Base-by-base conservation (phyloP, 2,113 vertebrate species). In the Anas platyrhynchos region DNA sequence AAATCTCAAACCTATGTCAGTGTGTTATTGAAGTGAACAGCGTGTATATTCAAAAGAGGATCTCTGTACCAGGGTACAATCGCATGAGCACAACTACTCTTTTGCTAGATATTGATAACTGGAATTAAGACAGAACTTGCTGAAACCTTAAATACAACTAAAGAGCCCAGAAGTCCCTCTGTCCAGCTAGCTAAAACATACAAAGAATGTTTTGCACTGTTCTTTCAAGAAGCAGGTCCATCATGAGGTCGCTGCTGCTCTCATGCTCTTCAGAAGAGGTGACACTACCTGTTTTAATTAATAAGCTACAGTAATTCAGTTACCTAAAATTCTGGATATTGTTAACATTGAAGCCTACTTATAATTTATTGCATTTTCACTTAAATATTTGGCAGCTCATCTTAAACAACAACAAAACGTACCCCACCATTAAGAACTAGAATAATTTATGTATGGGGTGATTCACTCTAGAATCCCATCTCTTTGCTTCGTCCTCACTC, bases 331-430 rank as follows among this genome's bases (percentile, higher is more conserved):
- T 38, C 29, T 79, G 27, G 58, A 69, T 50, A 74, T 15, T 55
- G 46, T 69, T 36, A 71, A 54, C 25, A 88, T 2, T 54, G 41
- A 74, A 83, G n/a, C 74, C 67, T 80, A 44, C 18, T 73, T 79
- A 29, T 3, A 29, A 38, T 85, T 80, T 65, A 83, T n/a, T 62
- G 18, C 23, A 86, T 58, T 83, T 86, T 54, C 79, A 80, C 12
- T 66, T 67, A 34, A 0, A 1, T 50, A 66, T 66, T 59, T 22
- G 11, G 29, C 0, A 11, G 7, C 20, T 83, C 13, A n/a, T 3
- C 2, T 73, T 34, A 46, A 77, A 73, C 22, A 83, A 72, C n/a
- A 78, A 54, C 21, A 68, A 43, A 88, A 69, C 8, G 75, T 75
- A 75, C 3, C 20, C 29, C 43, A 26, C 16, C 52, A 25, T 29